phyloP scores from a whole-genome alignment of 2,113 vertebrate genomes.

The Sander lucioperca region DNA sequence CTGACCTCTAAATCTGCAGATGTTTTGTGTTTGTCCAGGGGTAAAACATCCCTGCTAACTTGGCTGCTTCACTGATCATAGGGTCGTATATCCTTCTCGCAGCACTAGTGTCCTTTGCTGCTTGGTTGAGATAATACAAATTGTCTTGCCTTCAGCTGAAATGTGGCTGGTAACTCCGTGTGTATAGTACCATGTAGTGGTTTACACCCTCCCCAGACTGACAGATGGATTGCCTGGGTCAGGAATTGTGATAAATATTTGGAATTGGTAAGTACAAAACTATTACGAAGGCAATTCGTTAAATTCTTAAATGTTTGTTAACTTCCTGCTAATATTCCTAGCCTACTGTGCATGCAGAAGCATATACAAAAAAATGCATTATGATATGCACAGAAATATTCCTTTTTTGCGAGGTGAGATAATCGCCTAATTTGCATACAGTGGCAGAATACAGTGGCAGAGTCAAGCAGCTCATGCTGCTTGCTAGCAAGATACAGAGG shows the following conservation, averaged over 20 bases:
- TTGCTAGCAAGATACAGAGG: constrained; percentile 19
- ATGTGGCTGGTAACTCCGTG: neutral
- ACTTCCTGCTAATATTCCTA: neutral
- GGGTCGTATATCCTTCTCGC: neutral
- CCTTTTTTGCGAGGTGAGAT: constrained; percentile 30
- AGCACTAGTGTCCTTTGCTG: no score
- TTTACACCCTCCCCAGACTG: neutral
- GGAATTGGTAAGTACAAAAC: neutral
- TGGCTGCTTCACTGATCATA: constrained; percentile 4
- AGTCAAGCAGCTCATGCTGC: constrained; percentile 24
- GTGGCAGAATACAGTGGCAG: constrained; percentile 22
- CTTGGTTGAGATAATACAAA: neutral
- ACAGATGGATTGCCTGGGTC: neutral
- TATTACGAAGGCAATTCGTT: no score
- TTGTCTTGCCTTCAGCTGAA: neutral
- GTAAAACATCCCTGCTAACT: constrained; percentile 3
- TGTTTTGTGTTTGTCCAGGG: neutral
- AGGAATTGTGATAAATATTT: neutral
- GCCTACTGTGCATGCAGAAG: neutral
- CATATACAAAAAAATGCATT: neutral
- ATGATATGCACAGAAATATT: neutral
- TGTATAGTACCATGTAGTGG: no score
- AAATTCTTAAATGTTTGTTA: neutral
- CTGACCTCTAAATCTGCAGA: constrained; percentile 14
- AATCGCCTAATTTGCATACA: constrained; percentile 49